Base-by-base conservation (phyloP, 2,797 vertebrate species). In the Cyclura pinguis region DNA sequence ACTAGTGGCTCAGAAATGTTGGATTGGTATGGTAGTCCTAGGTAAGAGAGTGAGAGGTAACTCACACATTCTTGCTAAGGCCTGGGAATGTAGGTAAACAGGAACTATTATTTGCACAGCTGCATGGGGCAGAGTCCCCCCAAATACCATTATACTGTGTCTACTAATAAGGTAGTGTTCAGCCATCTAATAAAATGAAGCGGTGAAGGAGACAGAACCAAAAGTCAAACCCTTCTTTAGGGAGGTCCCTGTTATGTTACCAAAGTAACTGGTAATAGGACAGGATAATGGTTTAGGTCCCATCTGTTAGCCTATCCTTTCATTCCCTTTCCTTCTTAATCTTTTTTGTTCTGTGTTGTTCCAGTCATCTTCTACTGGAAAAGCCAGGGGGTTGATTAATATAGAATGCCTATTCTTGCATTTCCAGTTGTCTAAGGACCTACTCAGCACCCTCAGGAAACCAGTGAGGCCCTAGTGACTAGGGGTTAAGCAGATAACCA, bases 101-200 rank as follows among this genome's bases (percentile, higher is more conserved):
- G 80, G 55, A 82, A 12, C 32, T 82, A 35, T 74, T 85, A 47
- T 86, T 90, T 86, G 81, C 84, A 59, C 85, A 90, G 89, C 85
- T 90, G 69, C 52, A 74, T 47, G 81, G 55, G 42, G 62, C 38
- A 90, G 18, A 73, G 29, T 80, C 38, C 22, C 59, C 67, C 76
- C 72, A 87, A 83, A 67, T 83, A 42, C 35, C 80, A 62, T 77
- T 84, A 50, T 76, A 59, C 16, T 62, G 18, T 67, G 73, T 78
- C 42, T 55, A 55, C 42, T 85, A 69, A 69, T 13, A 57, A 86
- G 52, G 35, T 87, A 32, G 78, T 24, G 42, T 76, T 84, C 62
- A 77, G 20, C 73, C 64, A 80, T 6, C 35, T 35, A 50, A 10
- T 86, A 50, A 38, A 86, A 4, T 47, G 42, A 47, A 47, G 42